Percentiles rank a stretch among this genome's conserved stretches.
Conservation (phyloP, 1,140 invertebrate genomes). For the Tetragonula clypearis region DNA sequence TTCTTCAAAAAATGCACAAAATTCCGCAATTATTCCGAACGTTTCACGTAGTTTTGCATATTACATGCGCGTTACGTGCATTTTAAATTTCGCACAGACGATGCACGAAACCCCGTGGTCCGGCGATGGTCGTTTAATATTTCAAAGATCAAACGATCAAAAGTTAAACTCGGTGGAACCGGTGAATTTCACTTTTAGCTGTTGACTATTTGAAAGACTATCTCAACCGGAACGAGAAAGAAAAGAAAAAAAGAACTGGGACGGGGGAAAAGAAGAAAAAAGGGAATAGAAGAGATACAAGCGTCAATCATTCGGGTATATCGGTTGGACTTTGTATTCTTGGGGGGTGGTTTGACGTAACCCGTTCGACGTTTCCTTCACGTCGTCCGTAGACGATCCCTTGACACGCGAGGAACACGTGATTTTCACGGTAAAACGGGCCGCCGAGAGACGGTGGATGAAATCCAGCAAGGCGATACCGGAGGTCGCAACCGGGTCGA, state of each 20-base stretch:
- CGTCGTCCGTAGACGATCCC: background rate
- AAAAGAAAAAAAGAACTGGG: background rate
- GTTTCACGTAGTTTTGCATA: too few relatives aligned
- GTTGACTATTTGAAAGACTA: too few relatives aligned
- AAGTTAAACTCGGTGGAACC: too few relatives aligned
- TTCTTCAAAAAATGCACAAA: too few relatives aligned
- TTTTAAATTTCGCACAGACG: too few relatives aligned
- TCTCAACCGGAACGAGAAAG: too few relatives aligned
- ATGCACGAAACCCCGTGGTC: too few relatives aligned
- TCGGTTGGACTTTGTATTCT: background rate
- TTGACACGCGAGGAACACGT: background rate
- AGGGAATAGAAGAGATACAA: background rate
- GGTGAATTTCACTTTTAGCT: too few relatives aligned
- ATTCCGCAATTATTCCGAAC: too few relatives aligned
- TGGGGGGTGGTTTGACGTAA: background rate
- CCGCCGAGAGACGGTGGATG: background rate
- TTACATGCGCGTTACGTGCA: too few relatives aligned
- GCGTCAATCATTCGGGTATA: background rate
- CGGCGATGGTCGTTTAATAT: too few relatives aligned
- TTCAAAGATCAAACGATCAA: too few relatives aligned
- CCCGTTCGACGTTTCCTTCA: background rate
- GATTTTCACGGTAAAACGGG: background rate
- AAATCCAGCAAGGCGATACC: background rate
- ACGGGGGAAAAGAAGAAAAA: background rate
- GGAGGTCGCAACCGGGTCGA: slow-evolving; percentile 5